These are phyloP conservation scores for Zaprionus inermis DNA, from an alignment of 1,140 invertebrate species.

Conservation along the genomic window DNA sequence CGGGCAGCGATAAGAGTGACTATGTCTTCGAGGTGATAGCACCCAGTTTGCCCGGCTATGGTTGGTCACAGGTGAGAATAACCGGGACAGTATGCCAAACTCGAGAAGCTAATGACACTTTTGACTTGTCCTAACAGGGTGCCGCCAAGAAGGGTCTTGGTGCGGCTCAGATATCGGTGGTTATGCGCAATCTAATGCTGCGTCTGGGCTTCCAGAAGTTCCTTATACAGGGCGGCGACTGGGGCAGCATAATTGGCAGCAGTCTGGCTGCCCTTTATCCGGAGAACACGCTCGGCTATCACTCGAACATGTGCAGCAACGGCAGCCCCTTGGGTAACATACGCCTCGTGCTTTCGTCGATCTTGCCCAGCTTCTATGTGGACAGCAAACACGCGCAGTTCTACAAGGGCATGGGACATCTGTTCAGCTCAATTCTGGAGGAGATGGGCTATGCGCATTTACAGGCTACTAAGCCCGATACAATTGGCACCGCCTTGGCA, in stretches of 20 bases:
- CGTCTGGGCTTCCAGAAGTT: slow-evolving; percentile 91
- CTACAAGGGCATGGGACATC: slow-evolving; percentile 87
- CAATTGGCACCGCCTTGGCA: slow-evolving; percentile 88
- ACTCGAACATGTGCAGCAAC: slow-evolving; percentile 87
- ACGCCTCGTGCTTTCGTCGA: slow-evolving; percentile 51
- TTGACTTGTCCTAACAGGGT: slow-evolving; percentile 69
- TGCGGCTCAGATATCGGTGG: slow-evolving; percentile 87
- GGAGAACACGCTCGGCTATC: slow-evolving; percentile 86
- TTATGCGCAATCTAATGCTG: slow-evolving; percentile 93
- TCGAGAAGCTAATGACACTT: not conserved
- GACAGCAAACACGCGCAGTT: slow-evolving; percentile 85
- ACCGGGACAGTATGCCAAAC: not conserved
- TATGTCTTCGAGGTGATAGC: slow-evolving; percentile 92
- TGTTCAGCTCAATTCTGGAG: slow-evolving; percentile 85
- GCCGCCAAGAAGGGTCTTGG: slow-evolving; percentile 87
- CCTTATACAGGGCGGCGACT: slow-evolving; percentile 93
- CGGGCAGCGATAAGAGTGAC: slow-evolving; percentile 85
- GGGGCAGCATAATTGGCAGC: slow-evolving; percentile 88
- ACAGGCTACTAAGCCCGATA: slow-evolving; percentile 96
- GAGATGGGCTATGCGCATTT: slow-evolving; percentile 93
- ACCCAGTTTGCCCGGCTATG: slow-evolving; percentile 93
- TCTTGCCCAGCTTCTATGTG: slow-evolving; percentile 86
- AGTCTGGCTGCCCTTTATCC: slow-evolving; percentile 89
- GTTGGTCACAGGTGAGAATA: slow-evolving; percentile 89
- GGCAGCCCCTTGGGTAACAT: slow-evolving; percentile 49